Conservation (phyloP, 1,140 invertebrate species). For the Nilaparvata lugens region DNA sequence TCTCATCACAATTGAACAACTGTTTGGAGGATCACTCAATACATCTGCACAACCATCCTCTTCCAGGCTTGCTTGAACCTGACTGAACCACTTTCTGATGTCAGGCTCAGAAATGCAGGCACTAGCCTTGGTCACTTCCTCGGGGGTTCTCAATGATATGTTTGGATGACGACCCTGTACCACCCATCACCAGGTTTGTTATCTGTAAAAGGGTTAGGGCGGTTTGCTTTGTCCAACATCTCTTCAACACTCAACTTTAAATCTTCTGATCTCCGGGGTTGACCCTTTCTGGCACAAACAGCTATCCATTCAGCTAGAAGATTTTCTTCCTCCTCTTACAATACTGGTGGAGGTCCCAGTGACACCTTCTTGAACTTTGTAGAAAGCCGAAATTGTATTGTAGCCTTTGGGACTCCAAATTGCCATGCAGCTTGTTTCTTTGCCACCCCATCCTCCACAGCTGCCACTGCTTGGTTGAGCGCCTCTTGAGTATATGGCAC, state of each 20-base stretch:
- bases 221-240: slow-evolving; percentile 1
- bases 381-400: slow-evolving; percentile 1
- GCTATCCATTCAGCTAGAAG: slow-evolving; percentile 2
- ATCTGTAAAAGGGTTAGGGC: slow-evolving; percentile 27
- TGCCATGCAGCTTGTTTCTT: slow-evolving; percentile 4
- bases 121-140: slow-evolving; percentile 26
- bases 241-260: slow-evolving; percentile 1
- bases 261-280: slow-evolving; percentile 2
- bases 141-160: slow-evolving; percentile 21
- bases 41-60: slow-evolving; percentile 18
- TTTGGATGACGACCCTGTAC: slow-evolving; percentile 29
- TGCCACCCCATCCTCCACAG: not conserved
- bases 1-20: slow-evolving; percentile 20
- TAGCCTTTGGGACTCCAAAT: slow-evolving; percentile 4
- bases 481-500: slow-evolving; percentile 1
- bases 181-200: slow-evolving; percentile 30
- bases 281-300: slow-evolving; percentile 1
- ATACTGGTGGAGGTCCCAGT: slow-evolving; percentile 3
- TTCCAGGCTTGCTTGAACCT: slow-evolving; percentile 25
- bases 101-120: slow-evolving; percentile 24
- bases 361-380: not conserved
- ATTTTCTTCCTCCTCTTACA: not conserved
- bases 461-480: slow-evolving; percentile 1
- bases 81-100: slow-evolving; percentile 29
- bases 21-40: slow-evolving; percentile 16